phyloP scores from a whole-genome alignment of 2,888 invertebrate genomes.

The Operophtera brumata region DNA sequence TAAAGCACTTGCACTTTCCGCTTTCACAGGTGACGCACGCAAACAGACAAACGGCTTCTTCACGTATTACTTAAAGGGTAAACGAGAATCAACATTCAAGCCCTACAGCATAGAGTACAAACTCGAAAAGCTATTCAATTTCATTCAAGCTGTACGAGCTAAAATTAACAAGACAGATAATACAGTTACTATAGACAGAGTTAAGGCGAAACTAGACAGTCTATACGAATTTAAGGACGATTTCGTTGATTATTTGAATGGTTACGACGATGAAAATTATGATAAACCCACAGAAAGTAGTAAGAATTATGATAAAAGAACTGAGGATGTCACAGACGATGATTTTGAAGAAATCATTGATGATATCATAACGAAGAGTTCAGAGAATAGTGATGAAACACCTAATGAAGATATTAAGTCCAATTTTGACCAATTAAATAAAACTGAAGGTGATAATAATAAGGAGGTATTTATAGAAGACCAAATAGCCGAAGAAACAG shows the following conservation, averaged over 20 bases:
- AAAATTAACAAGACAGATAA: slow-evolving; percentile 3
- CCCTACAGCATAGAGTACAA: slow-evolving; percentile 22
- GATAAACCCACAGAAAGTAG: background rate
- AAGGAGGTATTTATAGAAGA: slow-evolving; percentile 18
- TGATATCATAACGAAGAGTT: background rate
- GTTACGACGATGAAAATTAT: background rate
- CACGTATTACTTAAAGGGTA: slow-evolving; percentile 40
- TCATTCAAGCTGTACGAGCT: slow-evolving; percentile 25
- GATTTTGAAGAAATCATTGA: background rate
- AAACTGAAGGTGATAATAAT: background rate
- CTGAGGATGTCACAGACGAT: background rate
- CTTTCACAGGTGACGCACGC: slow-evolving; percentile 49
- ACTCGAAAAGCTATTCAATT: slow-evolving; percentile 22
- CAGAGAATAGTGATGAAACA: background rate
- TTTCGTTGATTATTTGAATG: slow-evolving; percentile 11
- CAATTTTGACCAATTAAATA: background rate
- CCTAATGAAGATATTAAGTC: background rate
- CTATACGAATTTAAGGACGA: slow-evolving; percentile 18
- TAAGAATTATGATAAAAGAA: background rate
- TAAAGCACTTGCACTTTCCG: slow-evolving; percentile 18
- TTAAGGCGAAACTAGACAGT: slow-evolving; percentile 13
- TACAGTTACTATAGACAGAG: slow-evolving; percentile 18
- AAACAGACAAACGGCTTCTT: slow-evolving; percentile 43
- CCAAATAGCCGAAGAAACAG: slow-evolving; percentile 27
- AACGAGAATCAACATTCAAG: slow-evolving; percentile 21